Conservation (phyloP, 2,797 vertebrate genomes). For the Oreochromis mossambicus region DNA sequence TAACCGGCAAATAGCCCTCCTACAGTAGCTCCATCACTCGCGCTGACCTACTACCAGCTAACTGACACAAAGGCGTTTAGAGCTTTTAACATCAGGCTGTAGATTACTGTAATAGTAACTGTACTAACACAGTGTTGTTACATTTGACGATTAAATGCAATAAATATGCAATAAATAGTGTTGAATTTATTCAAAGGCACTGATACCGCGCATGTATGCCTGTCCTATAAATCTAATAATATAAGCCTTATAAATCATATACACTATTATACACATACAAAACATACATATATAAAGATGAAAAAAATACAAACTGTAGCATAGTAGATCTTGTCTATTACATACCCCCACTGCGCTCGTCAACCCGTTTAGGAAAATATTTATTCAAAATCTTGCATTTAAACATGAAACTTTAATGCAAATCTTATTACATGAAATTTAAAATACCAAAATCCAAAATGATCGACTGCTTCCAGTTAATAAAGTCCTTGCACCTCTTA, state of each 20-base stretch:
- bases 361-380: background rate
- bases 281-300: background rate
- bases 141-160: background rate
- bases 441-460: background rate
- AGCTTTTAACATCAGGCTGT: background rate
- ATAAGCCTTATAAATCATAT: background rate
- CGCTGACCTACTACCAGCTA: background rate
- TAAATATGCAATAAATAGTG: too few relatives aligned
- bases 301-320: background rate
- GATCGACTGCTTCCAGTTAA: background rate
- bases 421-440: background rate
- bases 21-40: background rate
- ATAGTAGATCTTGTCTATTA: background rate
- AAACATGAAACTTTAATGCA: background rate
- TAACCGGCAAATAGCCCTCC: background rate
- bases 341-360: too few relatives aligned
- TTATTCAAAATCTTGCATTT: background rate
- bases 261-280: background rate
- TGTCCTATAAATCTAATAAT: background rate
- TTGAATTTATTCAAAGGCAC: background rate
- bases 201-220: background rate
- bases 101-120: background rate
- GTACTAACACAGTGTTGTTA: background rate
- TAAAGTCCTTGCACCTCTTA: background rate
- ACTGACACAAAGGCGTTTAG: background rate